Percentiles rank a stretch among this genome's conserved stretches.
phyloP scores from a whole-genome alignment of 2,888 invertebrate genomes.

The Biston betularia region DNA sequence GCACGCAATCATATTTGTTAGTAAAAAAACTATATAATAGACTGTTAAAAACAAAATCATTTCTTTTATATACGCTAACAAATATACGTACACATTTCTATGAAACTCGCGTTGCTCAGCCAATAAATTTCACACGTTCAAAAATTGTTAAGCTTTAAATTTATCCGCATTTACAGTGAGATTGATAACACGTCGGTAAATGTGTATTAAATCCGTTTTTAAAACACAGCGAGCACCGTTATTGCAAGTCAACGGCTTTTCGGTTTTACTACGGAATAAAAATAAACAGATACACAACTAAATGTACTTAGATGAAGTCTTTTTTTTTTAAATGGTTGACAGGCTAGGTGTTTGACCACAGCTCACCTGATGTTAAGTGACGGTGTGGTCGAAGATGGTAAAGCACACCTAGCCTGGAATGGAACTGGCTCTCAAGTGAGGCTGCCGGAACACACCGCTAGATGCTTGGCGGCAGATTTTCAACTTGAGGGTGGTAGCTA shows the following conservation, averaged over 20 bases:
- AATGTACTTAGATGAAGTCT: background rate
- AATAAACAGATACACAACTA: background rate
- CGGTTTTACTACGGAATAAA: constrained; percentile 1
- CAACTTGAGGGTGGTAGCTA: too few species aligned
- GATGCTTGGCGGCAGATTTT: too few species aligned
- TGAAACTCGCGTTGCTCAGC: background rate
- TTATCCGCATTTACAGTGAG: constrained; percentile 1
- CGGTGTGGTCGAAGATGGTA: too few species aligned
- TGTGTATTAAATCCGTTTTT: constrained; percentile 21
- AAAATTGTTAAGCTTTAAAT: background rate
- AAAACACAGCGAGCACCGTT: constrained; percentile 27
- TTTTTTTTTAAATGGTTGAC: background rate
- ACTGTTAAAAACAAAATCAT: background rate
- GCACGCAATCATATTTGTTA: too few species aligned
- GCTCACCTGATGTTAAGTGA: too few species aligned
- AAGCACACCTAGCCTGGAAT: too few species aligned
- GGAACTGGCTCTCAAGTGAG: too few species aligned
- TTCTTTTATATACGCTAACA: too few species aligned
- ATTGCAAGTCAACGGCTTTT: constrained; percentile 30
- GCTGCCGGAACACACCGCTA: too few species aligned
- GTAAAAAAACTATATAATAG: background rate
- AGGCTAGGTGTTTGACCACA: too few species aligned
- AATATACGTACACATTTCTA: background rate
- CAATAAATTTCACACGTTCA: background rate
- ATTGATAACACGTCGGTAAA: constrained; percentile 6